phyloP scores from a whole-genome alignment of 2,888 invertebrate genomes.

The Sphaeridia pumilis region DNA sequence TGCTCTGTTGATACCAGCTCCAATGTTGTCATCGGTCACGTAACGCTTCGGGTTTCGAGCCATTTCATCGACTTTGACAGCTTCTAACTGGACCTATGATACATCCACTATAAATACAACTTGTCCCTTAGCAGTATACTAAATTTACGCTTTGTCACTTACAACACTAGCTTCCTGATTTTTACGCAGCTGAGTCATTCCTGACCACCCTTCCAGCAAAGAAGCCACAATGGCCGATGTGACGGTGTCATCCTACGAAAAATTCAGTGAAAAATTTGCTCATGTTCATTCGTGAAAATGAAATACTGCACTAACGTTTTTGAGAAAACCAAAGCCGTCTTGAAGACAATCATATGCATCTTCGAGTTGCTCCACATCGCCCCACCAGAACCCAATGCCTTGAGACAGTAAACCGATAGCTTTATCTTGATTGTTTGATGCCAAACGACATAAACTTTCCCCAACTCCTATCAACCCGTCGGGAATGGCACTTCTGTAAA shows the following conservation, averaged over 20 bases:
- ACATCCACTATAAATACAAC: too few species aligned
- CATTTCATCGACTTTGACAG: conserved; percentile 4
- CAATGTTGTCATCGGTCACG: conserved; percentile 3
- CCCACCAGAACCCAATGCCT: conserved; percentile 14
- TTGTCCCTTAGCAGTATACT: too few species aligned
- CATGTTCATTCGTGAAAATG: too few species aligned
- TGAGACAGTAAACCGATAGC: conserved; percentile 9
- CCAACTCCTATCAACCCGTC: conserved; percentile 11
- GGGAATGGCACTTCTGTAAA: conserved; percentile 6
- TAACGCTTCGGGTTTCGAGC: conserved; percentile 3
- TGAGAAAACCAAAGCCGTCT: conserved; percentile 1
- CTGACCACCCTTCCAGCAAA: conserved; percentile 4
- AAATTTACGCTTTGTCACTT: background rate
- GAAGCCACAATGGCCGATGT: background rate
- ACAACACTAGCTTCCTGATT: conserved; percentile 7
- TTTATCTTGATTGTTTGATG: background rate
- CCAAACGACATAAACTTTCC: background rate
- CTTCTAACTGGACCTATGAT: conserved; percentile 7
- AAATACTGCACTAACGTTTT: too few species aligned
- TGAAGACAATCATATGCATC: background rate
- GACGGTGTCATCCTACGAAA: too few species aligned
- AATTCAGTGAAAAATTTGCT: too few species aligned
- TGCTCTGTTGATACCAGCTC: background rate
- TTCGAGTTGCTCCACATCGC: conserved; percentile 4
- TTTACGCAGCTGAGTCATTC: background rate